phyloP scores from a whole-genome alignment of 2,888 invertebrate species.

The Cerastis rubricosa region DNA sequence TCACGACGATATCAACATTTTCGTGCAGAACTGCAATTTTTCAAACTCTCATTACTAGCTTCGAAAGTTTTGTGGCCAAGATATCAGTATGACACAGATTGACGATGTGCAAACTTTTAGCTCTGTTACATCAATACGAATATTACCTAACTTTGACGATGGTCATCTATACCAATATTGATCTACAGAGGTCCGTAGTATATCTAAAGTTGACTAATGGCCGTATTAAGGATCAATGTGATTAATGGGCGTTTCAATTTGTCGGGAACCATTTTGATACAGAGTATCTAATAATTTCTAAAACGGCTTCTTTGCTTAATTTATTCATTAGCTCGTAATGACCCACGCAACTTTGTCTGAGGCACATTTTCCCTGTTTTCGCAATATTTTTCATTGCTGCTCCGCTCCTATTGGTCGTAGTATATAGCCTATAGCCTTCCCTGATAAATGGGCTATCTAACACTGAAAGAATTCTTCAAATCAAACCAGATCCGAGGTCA shows the following conservation, averaged over 20 bases:
- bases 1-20: not conserved
- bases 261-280: not conserved
- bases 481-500: too few relatives aligned
- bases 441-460: too few relatives aligned
- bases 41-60: constrained; percentile 44
- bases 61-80: constrained; percentile 40
- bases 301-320: not conserved
- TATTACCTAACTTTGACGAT: constrained; percentile 45
- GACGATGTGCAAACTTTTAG: constrained; percentile 49
- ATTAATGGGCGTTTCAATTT: constrained; percentile 9
- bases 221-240: constrained; percentile 24
- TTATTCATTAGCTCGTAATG: too few relatives aligned
- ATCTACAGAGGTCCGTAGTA: not conserved
- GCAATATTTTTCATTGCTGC: too few relatives aligned
- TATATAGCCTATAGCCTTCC: too few relatives aligned
- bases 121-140: constrained; percentile 37
- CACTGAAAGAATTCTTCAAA: too few relatives aligned
- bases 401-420: too few relatives aligned
- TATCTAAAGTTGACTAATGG: constrained; percentile 35
- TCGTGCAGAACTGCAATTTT: constrained; percentile 39
- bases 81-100: constrained; percentile 49
- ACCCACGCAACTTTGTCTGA: too few relatives aligned
- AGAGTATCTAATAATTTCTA: not conserved
- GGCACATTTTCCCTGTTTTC: too few relatives aligned
- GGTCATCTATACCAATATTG: constrained; percentile 38